phyloP scores from a whole-genome alignment of 2,113 vertebrate genomes.

The Rhinolophus ferrumequinum region DNA sequence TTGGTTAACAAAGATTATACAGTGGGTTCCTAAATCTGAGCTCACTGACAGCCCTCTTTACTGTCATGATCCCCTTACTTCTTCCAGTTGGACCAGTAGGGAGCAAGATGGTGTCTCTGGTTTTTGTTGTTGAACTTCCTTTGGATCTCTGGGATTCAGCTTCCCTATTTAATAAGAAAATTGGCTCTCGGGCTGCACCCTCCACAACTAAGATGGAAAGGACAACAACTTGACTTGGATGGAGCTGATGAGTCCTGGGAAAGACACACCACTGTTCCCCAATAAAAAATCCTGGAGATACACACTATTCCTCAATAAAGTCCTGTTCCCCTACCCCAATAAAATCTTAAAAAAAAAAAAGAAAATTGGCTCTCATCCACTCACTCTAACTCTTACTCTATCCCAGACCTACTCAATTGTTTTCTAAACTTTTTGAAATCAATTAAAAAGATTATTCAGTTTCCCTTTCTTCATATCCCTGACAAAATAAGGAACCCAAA shows the following conservation, averaged over 20 bases:
- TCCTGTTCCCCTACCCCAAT: no score
- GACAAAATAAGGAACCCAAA: slow-evolving; percentile 75
- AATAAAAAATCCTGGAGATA: no score
- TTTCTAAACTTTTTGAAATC: slow-evolving; percentile 51
- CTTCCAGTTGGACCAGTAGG: not conserved
- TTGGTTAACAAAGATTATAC: not conserved
- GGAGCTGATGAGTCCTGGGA: no score
- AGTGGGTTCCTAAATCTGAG: not conserved
- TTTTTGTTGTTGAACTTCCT: slow-evolving; percentile 32
- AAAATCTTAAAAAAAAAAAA: not conserved
- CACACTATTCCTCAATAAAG: no score
- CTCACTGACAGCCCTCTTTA: not conserved
- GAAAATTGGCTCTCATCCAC: slow-evolving; percentile 45
- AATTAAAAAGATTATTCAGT: slow-evolving; percentile 61
- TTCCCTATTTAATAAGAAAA: slow-evolving; percentile 61
- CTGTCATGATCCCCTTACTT: not conserved
- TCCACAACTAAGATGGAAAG: no score
- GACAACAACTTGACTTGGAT: no score
- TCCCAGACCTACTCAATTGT: not conserved
- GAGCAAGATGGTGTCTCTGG: slow-evolving; percentile 26
- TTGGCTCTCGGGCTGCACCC: not conserved
- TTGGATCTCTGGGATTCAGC: slow-evolving; percentile 17
- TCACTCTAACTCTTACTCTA: slow-evolving; percentile 23
- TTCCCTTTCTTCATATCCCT: slow-evolving; percentile 59
- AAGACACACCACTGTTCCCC: no score